Percentiles rank a stretch among this genome's conserved stretches.
Conservation (phyloP, 2,797 vertebrate species). For the Oreortyx pictus region DNA sequence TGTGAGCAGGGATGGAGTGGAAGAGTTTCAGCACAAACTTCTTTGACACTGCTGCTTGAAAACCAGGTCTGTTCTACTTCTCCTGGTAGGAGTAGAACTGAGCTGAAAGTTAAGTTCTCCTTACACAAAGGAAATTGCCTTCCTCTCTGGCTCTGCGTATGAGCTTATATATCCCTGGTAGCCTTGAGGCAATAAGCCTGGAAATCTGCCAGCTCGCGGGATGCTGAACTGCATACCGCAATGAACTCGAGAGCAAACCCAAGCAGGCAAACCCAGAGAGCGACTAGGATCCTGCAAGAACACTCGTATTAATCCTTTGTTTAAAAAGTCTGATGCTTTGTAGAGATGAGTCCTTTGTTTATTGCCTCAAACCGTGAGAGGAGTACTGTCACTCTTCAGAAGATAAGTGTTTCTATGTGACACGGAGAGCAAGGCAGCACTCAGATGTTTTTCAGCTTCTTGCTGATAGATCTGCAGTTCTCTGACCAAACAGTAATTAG, state of each 20-base stretch:
- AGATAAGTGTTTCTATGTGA: neutral
- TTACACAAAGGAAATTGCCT: slow-evolving; percentile 2
- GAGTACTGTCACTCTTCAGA: neutral
- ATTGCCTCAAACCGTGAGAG: neutral
- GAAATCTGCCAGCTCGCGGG: neutral
- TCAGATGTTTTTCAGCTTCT: neutral
- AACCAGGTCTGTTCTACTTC: neutral
- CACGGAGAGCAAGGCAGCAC: neutral
- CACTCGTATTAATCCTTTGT: neutral
- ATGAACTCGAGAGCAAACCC: neutral
- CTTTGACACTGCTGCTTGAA: neutral
- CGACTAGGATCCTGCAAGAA: neutral
- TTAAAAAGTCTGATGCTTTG: neutral
- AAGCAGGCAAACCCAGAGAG: neutral
- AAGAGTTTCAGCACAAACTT: neutral
- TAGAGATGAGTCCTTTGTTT: neutral
- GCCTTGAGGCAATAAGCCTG: slow-evolving; percentile 12
- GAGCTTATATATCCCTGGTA: neutral
- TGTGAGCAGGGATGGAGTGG: neutral
- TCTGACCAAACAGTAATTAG: neutral
- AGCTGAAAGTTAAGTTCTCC: neutral
- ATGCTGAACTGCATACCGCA: neutral
- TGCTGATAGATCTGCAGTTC: neutral
- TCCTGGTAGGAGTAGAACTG: neutral
- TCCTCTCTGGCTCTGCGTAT: neutral